Evolutionary conservation across 2,888 invertebrate genomes (phyloP).

Genomic region (Synanthedon tipuliformis): DNA sequence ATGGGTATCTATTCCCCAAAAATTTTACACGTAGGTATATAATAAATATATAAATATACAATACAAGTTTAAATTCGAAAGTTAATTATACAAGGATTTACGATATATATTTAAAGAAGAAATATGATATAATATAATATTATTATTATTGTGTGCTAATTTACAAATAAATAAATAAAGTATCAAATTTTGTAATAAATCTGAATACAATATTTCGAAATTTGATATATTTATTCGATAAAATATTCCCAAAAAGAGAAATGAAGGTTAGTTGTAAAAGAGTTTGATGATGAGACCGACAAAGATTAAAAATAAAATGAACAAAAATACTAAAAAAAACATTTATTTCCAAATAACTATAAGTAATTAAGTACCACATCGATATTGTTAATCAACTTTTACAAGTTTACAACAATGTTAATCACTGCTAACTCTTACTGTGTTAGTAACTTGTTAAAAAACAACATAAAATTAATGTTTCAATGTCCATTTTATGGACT

Average conservation of each 20-base stretch:
- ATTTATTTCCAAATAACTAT: conserved; percentile 21
- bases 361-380: conserved; percentile 24
- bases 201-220: too few species aligned
- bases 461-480: too few species aligned
- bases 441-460: too few species aligned
- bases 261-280: too few species aligned
- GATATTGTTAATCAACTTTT: conserved; percentile 5
- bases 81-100: too few species aligned
- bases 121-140: neutral
- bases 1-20: conserved; percentile 4
- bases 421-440: too few species aligned
- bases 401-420: conserved; percentile 3
- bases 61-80: neutral
- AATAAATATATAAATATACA: conserved; percentile 1
- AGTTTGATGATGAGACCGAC: neutral
- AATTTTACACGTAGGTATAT: neutral
- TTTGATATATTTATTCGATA: too few species aligned
- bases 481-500: too few species aligned
- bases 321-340: conserved; percentile 15
- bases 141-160: too few species aligned
- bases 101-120: neutral
- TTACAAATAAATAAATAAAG: too few species aligned
- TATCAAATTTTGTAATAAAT: too few species aligned
- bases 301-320: conserved; percentile 13
- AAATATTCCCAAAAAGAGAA: too few species aligned